A percentile compares a stretch with the other conserved stretches of the same genome.
Conservation (phyloP, 2,797 vertebrate genomes). For the Sebastes hubbsi region DNA sequence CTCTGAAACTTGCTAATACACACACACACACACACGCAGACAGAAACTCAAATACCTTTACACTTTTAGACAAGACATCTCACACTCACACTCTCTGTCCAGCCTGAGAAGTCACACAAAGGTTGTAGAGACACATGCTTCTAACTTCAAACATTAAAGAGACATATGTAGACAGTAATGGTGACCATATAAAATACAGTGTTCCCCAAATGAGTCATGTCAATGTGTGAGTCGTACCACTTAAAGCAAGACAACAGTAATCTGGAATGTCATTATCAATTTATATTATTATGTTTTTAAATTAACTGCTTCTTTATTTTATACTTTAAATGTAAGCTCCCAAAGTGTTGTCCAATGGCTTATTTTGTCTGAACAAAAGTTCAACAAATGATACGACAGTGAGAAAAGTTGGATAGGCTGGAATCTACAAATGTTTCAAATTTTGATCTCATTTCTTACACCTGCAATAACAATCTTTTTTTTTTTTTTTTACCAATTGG, state of each 20-base stretch:
- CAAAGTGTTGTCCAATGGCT: not conserved
- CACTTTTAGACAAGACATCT: conserved; percentile 13
- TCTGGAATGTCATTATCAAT: not conserved
- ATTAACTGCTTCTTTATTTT: not conserved
- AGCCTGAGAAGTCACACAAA: not conserved
- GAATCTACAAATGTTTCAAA: not conserved
- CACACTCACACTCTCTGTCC: not conserved
- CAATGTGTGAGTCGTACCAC: not conserved
- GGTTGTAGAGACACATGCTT: conserved; percentile 26
- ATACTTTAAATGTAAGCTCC: too few relatives aligned
- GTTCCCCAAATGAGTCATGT: not conserved
- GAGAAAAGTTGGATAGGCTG: not conserved
- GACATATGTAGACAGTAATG: conserved; percentile 33
- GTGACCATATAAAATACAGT: conserved; percentile 1
- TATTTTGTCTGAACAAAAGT: not conserved
- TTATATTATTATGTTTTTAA: not conserved
- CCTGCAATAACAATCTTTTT: not conserved
- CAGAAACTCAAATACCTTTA: conserved; percentile 23
- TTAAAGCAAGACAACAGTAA: not conserved
- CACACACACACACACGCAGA: conserved; percentile 23
- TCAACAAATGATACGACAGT: not conserved
- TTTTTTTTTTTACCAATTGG: not conserved
- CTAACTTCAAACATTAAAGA: conserved; percentile 34
- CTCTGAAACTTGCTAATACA: conserved; percentile 42
- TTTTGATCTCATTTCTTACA: not conserved